Conservation (phyloP, 2,113 vertebrate genomes). For the Eidolon helvum region DNA sequence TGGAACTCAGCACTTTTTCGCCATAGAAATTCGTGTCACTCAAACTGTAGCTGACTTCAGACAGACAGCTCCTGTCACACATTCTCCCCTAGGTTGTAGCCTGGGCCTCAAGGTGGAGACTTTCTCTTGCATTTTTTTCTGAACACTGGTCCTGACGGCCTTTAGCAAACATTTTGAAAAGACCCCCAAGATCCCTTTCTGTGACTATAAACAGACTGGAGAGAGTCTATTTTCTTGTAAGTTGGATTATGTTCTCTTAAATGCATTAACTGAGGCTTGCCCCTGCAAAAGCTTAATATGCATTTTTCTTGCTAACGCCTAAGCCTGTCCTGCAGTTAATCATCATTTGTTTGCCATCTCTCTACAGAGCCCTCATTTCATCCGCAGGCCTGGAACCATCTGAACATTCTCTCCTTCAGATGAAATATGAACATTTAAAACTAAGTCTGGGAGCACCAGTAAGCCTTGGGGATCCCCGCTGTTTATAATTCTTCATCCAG, state of each 20-base stretch:
- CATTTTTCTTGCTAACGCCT: background rate
- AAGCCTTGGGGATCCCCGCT: background rate
- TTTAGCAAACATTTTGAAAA: conserved; percentile 1
- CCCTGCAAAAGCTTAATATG: background rate
- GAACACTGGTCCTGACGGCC: background rate
- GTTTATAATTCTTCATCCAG: conserved; percentile 44
- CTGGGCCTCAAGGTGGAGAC: background rate
- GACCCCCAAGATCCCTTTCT: background rate
- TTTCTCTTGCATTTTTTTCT: background rate
- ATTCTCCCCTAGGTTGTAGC: accelerated
- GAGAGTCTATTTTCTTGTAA: background rate
- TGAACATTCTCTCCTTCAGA: background rate
- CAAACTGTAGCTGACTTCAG: background rate
- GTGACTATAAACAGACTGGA: background rate
- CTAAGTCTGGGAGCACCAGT: background rate
- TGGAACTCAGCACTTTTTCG: background rate
- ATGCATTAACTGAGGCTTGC: background rate
- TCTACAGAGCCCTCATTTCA: background rate
- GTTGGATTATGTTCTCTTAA: conserved; percentile 13
- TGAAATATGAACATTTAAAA: conserved; percentile 3
- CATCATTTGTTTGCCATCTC: background rate
- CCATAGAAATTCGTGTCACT: background rate
- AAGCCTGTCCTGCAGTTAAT: background rate
- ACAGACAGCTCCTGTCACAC: background rate
- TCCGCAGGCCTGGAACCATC: background rate